Evolutionary conservation across 2,113 vertebrate species (phyloP), one percentile per base, ranked within the genome.

Genomic region (Chiloscyllium plagiosum): DNA sequence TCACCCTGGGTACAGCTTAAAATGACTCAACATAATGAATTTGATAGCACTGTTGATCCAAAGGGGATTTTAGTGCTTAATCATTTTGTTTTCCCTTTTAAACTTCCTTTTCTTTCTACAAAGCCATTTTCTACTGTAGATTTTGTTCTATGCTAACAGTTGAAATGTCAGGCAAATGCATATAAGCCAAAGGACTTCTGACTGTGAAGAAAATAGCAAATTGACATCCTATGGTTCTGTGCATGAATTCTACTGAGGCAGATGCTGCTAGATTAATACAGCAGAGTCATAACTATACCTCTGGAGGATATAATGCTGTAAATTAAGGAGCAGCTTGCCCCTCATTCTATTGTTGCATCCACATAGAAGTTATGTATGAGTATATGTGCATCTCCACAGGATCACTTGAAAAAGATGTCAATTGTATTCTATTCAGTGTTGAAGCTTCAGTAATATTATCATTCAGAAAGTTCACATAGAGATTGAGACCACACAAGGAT

Each of bases 81-180:
- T 10, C 78, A 4, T 80, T 80, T 80, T 80, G n/a, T 80, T 80
- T 80, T 37, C 78, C 2, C n/a, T 13, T 37, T 78, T 3, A n/a
- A 37, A 80, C 10, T 37, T 80, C n/a, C 37, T 80, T 17, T 80
- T 80, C n/a, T 4, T 37, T 15, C 37, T 17, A n/a, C 17, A 80
- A 80, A 80, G 78, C 78, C 76, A 80, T 80, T 80, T 80, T 13
- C n/a, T 37, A 80, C n/a, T 80, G 78, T 80, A 80, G 78, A 80
- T 86, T 86, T 50, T 86, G 80, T 22, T 47, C 80, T 19, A 20
- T 47, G 83, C 8, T 50, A 86, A 86, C 17, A 50, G 37, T 50
- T 85, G 37, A 85, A 86, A 6, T 86, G 83, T 26, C 2, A 2
- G 6, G 42, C 5, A 86, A 24, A 50, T 50, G 42, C 7, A 6